Conservation (phyloP, 2,888 invertebrate genomes). For the Cheilosia grossa region DNA sequence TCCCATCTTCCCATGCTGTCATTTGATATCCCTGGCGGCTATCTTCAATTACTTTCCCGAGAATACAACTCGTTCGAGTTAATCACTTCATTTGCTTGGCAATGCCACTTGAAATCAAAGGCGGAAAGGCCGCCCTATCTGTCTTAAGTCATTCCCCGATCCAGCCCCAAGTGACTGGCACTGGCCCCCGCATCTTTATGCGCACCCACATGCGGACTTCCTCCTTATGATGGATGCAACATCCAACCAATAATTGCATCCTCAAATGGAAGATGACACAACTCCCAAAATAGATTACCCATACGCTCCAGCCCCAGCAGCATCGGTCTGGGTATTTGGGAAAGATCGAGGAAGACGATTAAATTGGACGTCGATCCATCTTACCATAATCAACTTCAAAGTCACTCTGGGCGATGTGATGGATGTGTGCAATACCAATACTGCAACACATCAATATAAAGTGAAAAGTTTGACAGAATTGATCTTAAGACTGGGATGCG, state of each 20-base stretch:
- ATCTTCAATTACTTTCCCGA: conserved; percentile 33
- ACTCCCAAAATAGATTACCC: conserved; percentile 53
- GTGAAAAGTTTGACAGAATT: conserved; percentile 9
- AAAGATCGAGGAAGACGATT: conserved; percentile 30
- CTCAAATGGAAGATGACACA: conserved; percentile 39
- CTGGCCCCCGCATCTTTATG: background rate
- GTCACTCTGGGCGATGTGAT: conserved; percentile 14
- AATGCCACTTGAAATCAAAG: conserved; percentile 58
- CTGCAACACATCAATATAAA: background rate
- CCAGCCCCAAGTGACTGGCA: background rate
- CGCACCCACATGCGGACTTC: conserved; percentile 8
- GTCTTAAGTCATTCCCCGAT: conserved; percentile 16
- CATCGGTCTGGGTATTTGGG: background rate
- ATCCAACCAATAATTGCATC: conserved; percentile 34
- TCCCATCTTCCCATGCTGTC: conserved; percentile 1
- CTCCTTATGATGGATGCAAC: background rate
- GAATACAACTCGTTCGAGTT: conserved; percentile 9
- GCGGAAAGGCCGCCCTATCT: conserved; percentile 25
- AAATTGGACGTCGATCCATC: conserved; percentile 33
- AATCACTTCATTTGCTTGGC: conserved; percentile 60
- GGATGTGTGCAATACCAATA: conserved; percentile 8
- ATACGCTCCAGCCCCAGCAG: background rate
- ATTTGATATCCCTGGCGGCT: conserved; percentile 44
- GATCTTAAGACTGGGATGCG: conserved; percentile 1
- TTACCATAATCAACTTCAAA: conserved; percentile 35